A percentile compares a stretch with the other conserved stretches of the same genome.
Evolutionary conservation across 1,140 invertebrate species (phyloP).

Genomic region (Medauroidea extradentata): DNA sequence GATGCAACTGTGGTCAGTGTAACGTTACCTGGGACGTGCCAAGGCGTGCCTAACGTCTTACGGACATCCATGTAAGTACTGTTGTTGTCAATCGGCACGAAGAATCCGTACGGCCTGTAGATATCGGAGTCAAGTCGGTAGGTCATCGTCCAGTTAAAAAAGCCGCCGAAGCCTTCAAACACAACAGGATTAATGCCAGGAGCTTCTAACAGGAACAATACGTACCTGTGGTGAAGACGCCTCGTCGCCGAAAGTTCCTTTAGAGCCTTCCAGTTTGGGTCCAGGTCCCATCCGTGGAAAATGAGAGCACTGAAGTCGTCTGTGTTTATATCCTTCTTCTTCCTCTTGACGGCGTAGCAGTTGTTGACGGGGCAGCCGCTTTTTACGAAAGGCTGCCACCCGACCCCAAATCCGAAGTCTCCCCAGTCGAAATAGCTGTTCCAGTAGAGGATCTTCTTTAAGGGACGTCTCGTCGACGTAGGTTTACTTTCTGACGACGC

Average conservation of each 20-base stretch:
- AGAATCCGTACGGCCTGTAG: conserved; percentile 43
- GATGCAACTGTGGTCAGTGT: no score
- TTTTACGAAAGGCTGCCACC: neutral
- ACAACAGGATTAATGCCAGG: conserved; percentile 30
- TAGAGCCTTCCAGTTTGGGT: no score
- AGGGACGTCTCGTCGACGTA: no score
- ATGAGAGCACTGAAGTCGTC: neutral
- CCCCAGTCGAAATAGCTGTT: neutral
- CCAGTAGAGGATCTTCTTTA: neutral
- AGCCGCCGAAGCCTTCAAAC: conserved; percentile 26
- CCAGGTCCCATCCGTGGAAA: no score
- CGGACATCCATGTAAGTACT: no score
- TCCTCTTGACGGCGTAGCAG: neutral
- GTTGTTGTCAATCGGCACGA: conserved; percentile 14
- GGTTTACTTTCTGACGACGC: no score
- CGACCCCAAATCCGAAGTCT: neutral
- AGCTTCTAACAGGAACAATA: conserved; percentile 49
- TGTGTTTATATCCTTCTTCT: neutral
- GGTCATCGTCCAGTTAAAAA: conserved; percentile 59
- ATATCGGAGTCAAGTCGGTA: conserved; percentile 54
- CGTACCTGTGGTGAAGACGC: no score
- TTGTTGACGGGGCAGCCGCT: neutral
- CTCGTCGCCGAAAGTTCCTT: no score
- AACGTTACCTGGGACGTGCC: no score
- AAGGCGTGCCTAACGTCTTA: no score